phyloP scores from a whole-genome alignment of 1,140 invertebrate species.

The Drosophila cardini region DNA sequence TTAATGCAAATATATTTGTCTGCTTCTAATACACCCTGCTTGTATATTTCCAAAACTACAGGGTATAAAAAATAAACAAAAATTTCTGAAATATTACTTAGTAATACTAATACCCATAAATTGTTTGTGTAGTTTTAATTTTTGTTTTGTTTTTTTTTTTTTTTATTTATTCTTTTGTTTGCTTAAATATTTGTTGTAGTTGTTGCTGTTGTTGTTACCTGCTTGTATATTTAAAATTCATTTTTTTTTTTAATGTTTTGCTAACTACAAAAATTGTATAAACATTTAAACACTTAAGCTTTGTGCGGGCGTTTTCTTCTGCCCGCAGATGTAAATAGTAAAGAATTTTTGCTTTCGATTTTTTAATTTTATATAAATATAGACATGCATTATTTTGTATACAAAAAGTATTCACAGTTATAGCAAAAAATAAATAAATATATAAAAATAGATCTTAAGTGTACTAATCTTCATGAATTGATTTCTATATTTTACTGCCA shows the following conservation, averaged over 20 bases:
- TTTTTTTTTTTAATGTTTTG: slow-evolving; percentile 46
- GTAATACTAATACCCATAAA: slow-evolving; percentile 70
- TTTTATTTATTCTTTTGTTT: slow-evolving; percentile 5
- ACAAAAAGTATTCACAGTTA: no score
- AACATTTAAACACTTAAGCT: slow-evolving; percentile 51
- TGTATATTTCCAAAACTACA: neutral
- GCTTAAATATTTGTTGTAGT: neutral
- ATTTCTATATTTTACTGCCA: no score
- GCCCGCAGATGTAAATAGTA: slow-evolving; percentile 34
- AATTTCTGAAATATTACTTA: slow-evolving; percentile 67
- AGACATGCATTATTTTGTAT: neutral
- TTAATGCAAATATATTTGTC: no score
- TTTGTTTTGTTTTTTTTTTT: slow-evolving; percentile 1
- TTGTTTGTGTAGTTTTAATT: slow-evolving; percentile 41
- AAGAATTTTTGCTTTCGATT: slow-evolving; percentile 24
- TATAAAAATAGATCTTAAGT: no score
- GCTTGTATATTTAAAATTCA: slow-evolving; percentile 24
- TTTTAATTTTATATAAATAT: neutral
- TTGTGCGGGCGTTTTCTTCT: slow-evolving; percentile 38
- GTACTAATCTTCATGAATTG: no score
- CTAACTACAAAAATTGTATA: slow-evolving; percentile 53
- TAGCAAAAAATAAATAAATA: no score
- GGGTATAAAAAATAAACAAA: slow-evolving; percentile 29
- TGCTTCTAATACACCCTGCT: neutral
- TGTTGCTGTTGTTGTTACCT: slow-evolving; percentile 11